Conservation (phyloP, 2,888 invertebrate genomes). For the Atrina japonica region DNA sequence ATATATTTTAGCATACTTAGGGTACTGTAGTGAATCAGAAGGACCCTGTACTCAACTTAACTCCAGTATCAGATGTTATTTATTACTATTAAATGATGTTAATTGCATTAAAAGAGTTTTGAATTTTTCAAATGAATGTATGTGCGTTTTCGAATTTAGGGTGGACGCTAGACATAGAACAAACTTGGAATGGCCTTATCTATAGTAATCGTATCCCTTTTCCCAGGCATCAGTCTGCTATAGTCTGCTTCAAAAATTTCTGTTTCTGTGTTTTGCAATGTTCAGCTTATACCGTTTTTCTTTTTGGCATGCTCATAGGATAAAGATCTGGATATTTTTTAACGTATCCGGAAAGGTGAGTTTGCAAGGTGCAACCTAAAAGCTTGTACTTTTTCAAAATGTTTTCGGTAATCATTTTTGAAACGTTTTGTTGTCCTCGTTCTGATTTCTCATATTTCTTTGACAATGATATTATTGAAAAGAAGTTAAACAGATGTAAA, state of each 20-base stretch:
- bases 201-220: slow-evolving; percentile 43
- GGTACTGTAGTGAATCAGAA: no score
- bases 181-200: slow-evolving; percentile 22
- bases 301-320: slow-evolving; percentile 3
- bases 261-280: background rate
- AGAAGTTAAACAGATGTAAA: no score
- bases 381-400: slow-evolving; percentile 11
- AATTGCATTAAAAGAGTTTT: no score
- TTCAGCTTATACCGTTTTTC: background rate
- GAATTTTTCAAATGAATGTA: no score
- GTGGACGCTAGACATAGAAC: no score
- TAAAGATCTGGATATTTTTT: background rate
- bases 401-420: slow-evolving; percentile 6
- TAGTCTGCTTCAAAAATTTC: slow-evolving; percentile 40
- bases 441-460: slow-evolving; percentile 13
- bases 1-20: no score
- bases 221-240: slow-evolving; percentile 47
- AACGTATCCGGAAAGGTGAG: no score
- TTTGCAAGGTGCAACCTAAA: background rate
- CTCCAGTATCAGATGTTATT: no score
- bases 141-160: no score
- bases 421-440: background rate
- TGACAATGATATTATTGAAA: background rate
- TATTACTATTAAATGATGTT: no score
- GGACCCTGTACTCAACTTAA: no score